phyloP scores from a whole-genome alignment of 1,140 invertebrate species.

The Trachymyrmex septentrionalis region DNA sequence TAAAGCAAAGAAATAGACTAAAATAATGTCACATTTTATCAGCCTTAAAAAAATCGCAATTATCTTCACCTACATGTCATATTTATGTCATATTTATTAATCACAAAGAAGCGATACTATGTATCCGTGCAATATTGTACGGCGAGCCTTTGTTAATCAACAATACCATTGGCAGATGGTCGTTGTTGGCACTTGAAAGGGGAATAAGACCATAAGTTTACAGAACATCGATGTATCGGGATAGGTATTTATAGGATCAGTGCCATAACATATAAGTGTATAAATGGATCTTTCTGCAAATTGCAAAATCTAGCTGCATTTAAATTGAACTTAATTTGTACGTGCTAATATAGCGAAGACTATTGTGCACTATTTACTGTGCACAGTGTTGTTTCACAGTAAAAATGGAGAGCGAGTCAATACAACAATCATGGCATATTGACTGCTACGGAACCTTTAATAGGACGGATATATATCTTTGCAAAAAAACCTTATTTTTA shows the following conservation, averaged over 20 bases:
- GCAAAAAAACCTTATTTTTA: no score
- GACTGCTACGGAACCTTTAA: no score
- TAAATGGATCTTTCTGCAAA: neutral
- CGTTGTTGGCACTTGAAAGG: constrained; percentile 77
- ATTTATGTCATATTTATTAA: no score
- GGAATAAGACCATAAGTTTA: constrained; percentile 77
- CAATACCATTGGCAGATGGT: constrained; percentile 77
- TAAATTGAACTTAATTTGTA: neutral
- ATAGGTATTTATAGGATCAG: constrained; percentile 85
- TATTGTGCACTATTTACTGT: no score
- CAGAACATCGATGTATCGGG: constrained; percentile 81
- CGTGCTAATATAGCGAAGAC: constrained; percentile 75
- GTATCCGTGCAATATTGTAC: constrained; percentile 82
- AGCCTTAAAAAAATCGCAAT: no score
- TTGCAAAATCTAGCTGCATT: neutral
- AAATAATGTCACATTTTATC: no score
- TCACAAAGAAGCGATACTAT: constrained; percentile 54
- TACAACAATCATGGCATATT: no score
- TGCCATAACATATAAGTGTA: constrained; percentile 82
- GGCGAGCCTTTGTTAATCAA: constrained; percentile 72
- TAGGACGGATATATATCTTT: no score
- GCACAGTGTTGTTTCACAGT: no score
- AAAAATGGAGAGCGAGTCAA: no score
- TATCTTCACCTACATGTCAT: no score
- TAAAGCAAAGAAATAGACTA: no score